Conservation (phyloP, 2,888 invertebrate genomes). For the Cyclophora albipunctata region DNA sequence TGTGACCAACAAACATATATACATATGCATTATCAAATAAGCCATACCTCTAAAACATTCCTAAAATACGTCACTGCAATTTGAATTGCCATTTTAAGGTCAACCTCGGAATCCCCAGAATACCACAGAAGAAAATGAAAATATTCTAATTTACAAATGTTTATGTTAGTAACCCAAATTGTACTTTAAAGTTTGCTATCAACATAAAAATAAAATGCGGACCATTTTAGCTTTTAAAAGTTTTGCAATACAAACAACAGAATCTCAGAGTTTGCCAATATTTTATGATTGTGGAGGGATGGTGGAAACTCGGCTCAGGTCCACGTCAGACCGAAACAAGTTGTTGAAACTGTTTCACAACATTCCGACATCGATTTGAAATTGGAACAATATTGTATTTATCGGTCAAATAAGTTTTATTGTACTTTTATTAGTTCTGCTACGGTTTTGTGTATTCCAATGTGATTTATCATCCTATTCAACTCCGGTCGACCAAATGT, state of each 20-base stretch:
- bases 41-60: too few species aligned
- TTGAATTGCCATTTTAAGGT: too few species aligned
- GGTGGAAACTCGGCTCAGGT: constrained; percentile 22
- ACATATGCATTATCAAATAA: too few species aligned
- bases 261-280: constrained; percentile 33
- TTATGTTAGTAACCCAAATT: not conserved
- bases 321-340: constrained; percentile 29
- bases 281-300: constrained; percentile 29
- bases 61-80: too few species aligned
- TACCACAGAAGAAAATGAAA: too few species aligned
- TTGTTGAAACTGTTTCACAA: constrained; percentile 19
- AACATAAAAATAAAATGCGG: constrained; percentile 1
- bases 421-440: constrained; percentile 8
- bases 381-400: constrained; percentile 12
- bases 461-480: not conserved
- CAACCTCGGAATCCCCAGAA: too few species aligned
- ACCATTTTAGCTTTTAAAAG: constrained; percentile 19
- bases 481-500: not conserved
- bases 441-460: constrained; percentile 4
- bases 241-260: constrained; percentile 30
- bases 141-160: too few species aligned
- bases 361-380: constrained; percentile 16
- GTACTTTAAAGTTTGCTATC: not conserved
- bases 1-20: too few species aligned
- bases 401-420: constrained; percentile 12